Conservation (phyloP, 1,140 invertebrate species). For the Reticulitermes speratus region DNA sequence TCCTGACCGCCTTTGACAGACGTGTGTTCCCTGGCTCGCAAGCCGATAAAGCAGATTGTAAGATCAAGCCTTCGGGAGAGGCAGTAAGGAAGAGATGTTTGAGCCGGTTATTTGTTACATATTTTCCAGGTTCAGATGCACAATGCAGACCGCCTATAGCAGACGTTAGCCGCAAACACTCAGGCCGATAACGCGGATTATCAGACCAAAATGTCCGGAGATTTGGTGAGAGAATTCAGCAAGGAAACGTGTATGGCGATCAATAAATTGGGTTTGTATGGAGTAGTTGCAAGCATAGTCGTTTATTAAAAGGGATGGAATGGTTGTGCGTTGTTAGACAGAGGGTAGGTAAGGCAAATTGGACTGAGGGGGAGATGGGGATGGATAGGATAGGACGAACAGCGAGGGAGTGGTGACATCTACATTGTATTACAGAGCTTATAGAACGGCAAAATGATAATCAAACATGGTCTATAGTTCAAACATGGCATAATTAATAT, state of each 20-base stretch:
- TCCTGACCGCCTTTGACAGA: too few relatives aligned
- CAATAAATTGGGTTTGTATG: not conserved
- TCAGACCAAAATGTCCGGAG: not conserved
- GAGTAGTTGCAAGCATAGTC: not conserved
- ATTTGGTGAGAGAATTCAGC: not conserved
- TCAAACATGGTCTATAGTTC: not conserved
- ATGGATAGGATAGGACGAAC: not conserved
- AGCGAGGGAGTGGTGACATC: not conserved
- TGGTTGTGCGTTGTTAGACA: not conserved
- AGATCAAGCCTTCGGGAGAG: too few relatives aligned
- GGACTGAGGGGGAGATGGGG: not conserved
- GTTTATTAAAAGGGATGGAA: not conserved
- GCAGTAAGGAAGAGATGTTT: too few relatives aligned
- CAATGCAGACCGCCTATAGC: not conserved
- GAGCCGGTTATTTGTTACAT: not conserved
- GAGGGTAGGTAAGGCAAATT: not conserved
- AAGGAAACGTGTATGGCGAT: conserved; percentile 9
- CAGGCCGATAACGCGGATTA: not conserved
- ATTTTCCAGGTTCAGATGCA: not conserved
- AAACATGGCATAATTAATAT: not conserved
- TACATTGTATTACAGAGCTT: not conserved
- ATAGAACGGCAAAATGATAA: not conserved
- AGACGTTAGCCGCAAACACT: not conserved
- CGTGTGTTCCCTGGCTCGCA: too few relatives aligned
- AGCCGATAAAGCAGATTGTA: too few relatives aligned